Base-by-base conservation (phyloP, 1,140 invertebrate genomes). In the Pinna nobilis region DNA sequence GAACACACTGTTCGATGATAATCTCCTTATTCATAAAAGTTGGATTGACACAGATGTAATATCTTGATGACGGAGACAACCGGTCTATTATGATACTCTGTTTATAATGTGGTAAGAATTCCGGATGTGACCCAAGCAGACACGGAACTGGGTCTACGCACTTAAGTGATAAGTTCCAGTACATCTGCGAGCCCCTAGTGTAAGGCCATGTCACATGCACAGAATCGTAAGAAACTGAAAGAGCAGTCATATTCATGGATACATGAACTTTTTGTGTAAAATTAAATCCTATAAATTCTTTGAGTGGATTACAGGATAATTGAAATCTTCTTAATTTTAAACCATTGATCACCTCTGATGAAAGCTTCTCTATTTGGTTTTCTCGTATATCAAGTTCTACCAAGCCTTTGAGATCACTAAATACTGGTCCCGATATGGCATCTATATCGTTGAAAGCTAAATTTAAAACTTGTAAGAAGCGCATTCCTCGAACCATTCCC, bases 401-500 rank as follows among this genome's bases (percentile, higher is more conserved):
- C 6, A 78, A 70, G 35, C 50, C 57, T 60, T 32, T 63, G 11
- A 78, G 30, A 20, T 75, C 68, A 28, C 33, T 28, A 60, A 88
- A 84, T 6, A 86, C 68, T 44, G 59, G 59, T 6, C 71, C 60
- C 15, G 74, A 78, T 18, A 88, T 68, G 28, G 77, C 53, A 3
- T 41, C 44, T 4, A 88, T 78, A 7, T 75, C 32, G 63, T 88
- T 89, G 32, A 80, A 70, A 13, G 76, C 76, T 15, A 89, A 67
- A 35, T 78, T 78, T 32, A 89, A 65, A n/a, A 69, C 57, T 65
- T 79, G 82, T 37, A 89, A 66, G 55, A 82, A 83, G 7, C 47
- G 65, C 82, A 89, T 87, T 44, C 86, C 88, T 28, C 87, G 84
- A 39, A 89, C 80, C 77, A 84, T 84, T 37, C 86, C 86, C 18